A percentile compares a stretch with the other conserved stretches of the same genome.
These are phyloP conservation scores for Oncorhynchus nerka DNA, from an alignment of 2,113 vertebrate genomes.

Conservation along the genomic window DNA sequence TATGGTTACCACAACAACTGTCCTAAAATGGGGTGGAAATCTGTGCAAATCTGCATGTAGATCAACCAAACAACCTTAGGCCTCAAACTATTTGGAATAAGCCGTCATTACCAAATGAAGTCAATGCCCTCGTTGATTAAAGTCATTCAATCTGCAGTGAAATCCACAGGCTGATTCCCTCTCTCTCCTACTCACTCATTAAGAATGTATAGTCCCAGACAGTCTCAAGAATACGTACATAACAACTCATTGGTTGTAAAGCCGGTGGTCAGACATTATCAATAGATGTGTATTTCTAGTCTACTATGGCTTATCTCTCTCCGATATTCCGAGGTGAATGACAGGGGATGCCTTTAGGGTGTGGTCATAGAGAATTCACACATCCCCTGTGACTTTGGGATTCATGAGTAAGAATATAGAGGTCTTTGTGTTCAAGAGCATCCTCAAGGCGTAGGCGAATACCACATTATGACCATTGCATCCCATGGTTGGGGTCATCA, in stretches of 20 bases:
- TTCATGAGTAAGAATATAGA: too few species aligned
- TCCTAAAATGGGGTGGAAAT: not conserved
- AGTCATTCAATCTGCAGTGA: not conserved
- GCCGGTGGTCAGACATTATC: too few species aligned
- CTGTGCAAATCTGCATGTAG: not conserved
- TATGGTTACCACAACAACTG: not conserved
- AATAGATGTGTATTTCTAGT: too few species aligned
- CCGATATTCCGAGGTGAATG: too few species aligned
- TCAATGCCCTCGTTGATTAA: not conserved
- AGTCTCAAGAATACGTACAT: not conserved
- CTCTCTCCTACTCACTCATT: conserved; percentile 38
- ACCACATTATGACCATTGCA: too few species aligned
- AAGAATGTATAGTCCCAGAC: conserved; percentile 43
- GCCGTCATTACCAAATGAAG: not conserved
- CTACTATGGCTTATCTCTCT: too few species aligned
- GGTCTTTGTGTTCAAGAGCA: too few species aligned
- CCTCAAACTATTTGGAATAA: not conserved
- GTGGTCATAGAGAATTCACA: too few species aligned
- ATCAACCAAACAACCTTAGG: not conserved
- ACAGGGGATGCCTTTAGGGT: too few species aligned
- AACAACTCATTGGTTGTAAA: not conserved
- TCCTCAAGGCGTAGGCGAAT: too few species aligned
- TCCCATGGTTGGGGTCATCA: too few species aligned
- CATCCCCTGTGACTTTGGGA: too few species aligned
- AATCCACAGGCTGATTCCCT: conserved; percentile 8